These are phyloP conservation scores for Oligia strigilis DNA, from an alignment of 2,888 invertebrate species.

Conservation along the genomic window DNA sequence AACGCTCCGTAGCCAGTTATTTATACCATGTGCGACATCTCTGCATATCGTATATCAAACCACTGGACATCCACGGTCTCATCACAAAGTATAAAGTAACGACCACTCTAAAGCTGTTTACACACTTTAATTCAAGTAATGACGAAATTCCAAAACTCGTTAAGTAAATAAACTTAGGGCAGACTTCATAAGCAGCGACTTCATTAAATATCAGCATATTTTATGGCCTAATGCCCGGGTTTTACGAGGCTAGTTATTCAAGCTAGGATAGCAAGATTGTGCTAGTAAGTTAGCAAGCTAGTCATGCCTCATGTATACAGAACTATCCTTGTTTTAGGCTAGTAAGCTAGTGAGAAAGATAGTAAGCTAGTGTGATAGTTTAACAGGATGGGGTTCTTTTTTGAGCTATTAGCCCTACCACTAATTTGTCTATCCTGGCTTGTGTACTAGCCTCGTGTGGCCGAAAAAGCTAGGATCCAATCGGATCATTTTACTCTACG, in stretches of 20 bases:
- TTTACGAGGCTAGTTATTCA: neutral
- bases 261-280: neutral
- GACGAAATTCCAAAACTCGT: slow-evolving; percentile 32
- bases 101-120: slow-evolving; percentile 71
- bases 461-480: neutral
- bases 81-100: slow-evolving; percentile 75
- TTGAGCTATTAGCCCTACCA: neutral
- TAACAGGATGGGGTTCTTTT: neutral
- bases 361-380: neutral
- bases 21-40: slow-evolving; percentile 75
- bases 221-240: slow-evolving; percentile 11
- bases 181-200: slow-evolving; percentile 32
- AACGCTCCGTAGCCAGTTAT: slow-evolving; percentile 74
- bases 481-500: neutral
- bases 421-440: neutral
- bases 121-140: slow-evolving; percentile 65
- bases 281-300: neutral
- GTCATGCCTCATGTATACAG: neutral
- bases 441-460: neutral
- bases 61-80: slow-evolving; percentile 76
- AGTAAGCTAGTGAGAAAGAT: neutral
- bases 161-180: slow-evolving; percentile 42
- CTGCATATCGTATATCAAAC: slow-evolving; percentile 79
- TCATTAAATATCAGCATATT: slow-evolving; percentile 37
- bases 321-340: neutral